phyloP scores from a whole-genome alignment of 2,797 vertebrate genomes.

The Sebastes matsubarae region DNA sequence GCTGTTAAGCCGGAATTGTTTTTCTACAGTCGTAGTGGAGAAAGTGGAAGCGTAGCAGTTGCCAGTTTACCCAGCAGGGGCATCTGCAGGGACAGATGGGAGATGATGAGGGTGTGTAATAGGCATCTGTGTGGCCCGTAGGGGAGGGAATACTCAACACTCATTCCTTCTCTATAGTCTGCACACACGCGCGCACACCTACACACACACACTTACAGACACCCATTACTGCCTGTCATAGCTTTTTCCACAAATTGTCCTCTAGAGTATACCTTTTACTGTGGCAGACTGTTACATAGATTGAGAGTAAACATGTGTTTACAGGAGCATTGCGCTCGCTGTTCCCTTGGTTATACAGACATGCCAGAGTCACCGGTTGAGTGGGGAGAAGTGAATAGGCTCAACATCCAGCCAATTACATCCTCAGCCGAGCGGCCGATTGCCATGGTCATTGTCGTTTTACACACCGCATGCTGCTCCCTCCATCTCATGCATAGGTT shows the following conservation, averaged over 20 bases:
- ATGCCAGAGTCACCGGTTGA: constrained; percentile 43
- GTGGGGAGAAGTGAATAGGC: constrained; percentile 29
- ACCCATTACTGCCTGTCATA: constrained; percentile 71
- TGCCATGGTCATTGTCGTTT: constrained; percentile 53
- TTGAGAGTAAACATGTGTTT: constrained; percentile 77
- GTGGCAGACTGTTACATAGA: constrained; percentile 71
- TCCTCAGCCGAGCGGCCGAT: constrained; percentile 24
- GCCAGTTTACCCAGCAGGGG: constrained; percentile 78
- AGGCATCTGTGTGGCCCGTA: constrained; percentile 71
- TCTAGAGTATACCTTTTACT: constrained; percentile 74
- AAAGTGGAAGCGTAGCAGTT: constrained; percentile 53
- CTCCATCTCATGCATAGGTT: constrained; percentile 27
- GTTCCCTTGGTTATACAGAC: constrained; percentile 46
- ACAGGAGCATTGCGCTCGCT: constrained; percentile 55
- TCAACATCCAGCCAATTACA: constrained; percentile 38
- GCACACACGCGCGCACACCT: constrained; percentile 30
- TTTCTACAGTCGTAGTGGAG: constrained; percentile 17
- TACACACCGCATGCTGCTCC: constrained; percentile 32
- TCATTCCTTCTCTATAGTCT: constrained; percentile 57
- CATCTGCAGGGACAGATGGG: constrained; percentile 82
- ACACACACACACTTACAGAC: constrained; percentile 38
- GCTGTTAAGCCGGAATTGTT: constrained; percentile 25
- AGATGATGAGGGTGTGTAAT: constrained; percentile 79
- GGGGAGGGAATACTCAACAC: constrained; percentile 71
- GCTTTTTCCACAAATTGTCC: constrained; percentile 73